phyloP scores from a whole-genome alignment of 2,113 vertebrate genomes.

The Oceanodroma tethys region DNA sequence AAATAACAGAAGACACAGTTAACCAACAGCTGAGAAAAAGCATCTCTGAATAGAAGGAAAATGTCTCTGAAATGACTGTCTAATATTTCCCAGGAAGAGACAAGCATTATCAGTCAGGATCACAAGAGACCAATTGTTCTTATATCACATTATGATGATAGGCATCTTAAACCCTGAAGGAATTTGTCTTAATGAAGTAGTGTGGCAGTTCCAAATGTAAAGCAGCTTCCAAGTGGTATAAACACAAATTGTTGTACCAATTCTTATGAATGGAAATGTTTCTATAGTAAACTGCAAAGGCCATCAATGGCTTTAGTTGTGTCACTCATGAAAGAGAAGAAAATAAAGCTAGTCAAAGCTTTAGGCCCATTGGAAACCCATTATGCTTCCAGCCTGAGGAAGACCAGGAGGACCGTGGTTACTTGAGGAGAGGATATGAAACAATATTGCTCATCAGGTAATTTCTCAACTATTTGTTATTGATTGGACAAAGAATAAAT shows the following conservation, averaged over 20 bases:
- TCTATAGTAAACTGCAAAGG: not conserved
- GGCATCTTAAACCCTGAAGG: not conserved
- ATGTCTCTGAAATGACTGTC: not conserved
- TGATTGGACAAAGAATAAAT: not conserved
- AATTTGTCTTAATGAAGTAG: not conserved
- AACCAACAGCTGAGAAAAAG: not conserved
- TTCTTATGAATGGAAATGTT: not conserved
- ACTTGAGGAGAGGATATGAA: not conserved
- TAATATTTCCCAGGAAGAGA: not conserved
- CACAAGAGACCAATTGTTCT: conserved; percentile 10
- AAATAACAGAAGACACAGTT: not conserved
- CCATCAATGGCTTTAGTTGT: not conserved
- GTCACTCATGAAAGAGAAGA: not conserved
- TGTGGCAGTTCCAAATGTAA: not conserved
- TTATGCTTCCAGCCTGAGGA: not conserved
- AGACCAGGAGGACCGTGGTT: not conserved
- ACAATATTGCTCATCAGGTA: not conserved
- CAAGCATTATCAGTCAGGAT: not conserved
- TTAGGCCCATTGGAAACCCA: not conserved
- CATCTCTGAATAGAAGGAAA: not conserved
- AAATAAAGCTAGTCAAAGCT: not conserved
- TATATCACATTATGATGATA: not conserved
- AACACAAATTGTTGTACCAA: not conserved
- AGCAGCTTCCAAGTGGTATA: not conserved
- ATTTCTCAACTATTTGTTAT: not conserved